These are phyloP conservation scores for Chymomyza caudatula DNA, from an alignment of 2,888 invertebrate genomes.

Conservation along the genomic window DNA sequence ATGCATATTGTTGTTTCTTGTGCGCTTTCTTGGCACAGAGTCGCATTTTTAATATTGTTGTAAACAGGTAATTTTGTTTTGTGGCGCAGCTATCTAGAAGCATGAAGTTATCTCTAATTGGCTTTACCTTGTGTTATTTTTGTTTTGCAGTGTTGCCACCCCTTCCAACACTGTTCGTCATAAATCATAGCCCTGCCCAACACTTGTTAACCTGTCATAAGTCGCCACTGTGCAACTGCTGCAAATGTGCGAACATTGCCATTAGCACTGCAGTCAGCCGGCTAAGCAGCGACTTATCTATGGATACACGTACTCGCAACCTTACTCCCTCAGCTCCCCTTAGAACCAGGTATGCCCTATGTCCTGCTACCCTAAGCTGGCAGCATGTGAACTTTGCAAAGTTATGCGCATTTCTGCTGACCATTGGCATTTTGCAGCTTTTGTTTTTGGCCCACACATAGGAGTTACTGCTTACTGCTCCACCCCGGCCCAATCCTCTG, in stretches of 20 bases:
- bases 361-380: constrained; percentile 13
- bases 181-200: constrained; percentile 40
- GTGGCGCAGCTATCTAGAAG: no score
- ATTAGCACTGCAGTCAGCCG: constrained; percentile 48
- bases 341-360: constrained; percentile 35
- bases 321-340: not conserved
- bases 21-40: not conserved
- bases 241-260: constrained; percentile 64
- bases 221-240: not conserved
- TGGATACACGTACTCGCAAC: constrained; percentile 25
- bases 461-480: not conserved
- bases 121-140: no score
- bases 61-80: constrained; percentile 69
- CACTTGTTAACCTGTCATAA: constrained; percentile 50
- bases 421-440: constrained; percentile 71
- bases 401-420: constrained; percentile 72
- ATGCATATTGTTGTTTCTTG: not conserved
- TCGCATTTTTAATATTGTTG: constrained; percentile 47
- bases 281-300: constrained; percentile 50
- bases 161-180: constrained; percentile 8
- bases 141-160: not conserved
- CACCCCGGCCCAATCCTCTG: not conserved
- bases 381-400: constrained; percentile 58
- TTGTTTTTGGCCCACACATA: constrained; percentile 53
- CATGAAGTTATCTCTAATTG: no score